Evolutionary conservation across 2,797 vertebrate genomes (phyloP), one percentile per base, ranked within the genome.

Genomic region (Pampus argenteus): DNA sequence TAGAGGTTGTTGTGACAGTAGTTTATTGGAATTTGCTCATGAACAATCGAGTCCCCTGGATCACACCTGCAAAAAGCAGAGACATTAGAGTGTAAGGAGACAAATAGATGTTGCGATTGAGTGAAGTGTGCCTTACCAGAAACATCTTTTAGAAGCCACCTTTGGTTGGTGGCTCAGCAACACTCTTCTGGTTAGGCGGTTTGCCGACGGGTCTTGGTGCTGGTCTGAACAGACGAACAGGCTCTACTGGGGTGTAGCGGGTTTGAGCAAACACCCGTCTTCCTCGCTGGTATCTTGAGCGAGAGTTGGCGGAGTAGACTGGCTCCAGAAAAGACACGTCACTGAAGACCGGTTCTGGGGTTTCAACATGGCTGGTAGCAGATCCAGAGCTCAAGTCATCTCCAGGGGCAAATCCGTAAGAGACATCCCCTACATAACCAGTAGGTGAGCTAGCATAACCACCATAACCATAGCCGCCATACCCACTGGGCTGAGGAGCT

Each of bases 251-350:
- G 59, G 4, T 54, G 60, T 79, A 86, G 8, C 13, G 48, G 13
- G 15, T 79, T 48, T 75, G 45, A 22, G 48, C n/a, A 28, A 59
- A 72, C 1, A 64, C 20, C 0, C 3, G 1, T 36, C 28, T 66
- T 38, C 83, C 83, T 8, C 18, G 14, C 26, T 57, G 61, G 72
- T 85, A 85, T 10, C 58, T 42, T 11, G 81, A 84, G 20, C 71
- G 71, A 36, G 71, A 69, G 14, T 17, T 74, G 42, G 62, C 31
- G 6, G 66, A 28, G 54, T 52, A 80, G 42, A 82, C 42, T 5
- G 79, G 81, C 20, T 81, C 66, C 49, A 80, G 66, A 9, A 52
- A 44, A 3, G 76, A 83, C 18, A 72, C 25, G 9, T 82, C 67
- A 44, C 65, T 79, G 62, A 86, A 83, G 38, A 87, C 20, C 0